phyloP scores from a whole-genome alignment of 2,888 invertebrate species.

The Orthosia gothica region DNA sequence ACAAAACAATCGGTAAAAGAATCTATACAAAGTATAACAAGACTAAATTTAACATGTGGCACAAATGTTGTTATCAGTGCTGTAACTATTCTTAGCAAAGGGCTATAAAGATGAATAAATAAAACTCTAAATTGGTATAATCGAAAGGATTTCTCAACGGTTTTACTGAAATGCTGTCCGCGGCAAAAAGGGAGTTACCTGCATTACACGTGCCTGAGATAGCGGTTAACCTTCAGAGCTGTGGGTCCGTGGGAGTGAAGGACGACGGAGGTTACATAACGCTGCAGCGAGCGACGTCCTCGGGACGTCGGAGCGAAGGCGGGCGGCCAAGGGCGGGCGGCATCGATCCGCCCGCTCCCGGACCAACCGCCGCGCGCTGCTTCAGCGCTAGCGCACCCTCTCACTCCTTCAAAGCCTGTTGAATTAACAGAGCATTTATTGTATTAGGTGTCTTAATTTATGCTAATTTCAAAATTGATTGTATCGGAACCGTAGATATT shows the following conservation, averaged over 20 bases:
- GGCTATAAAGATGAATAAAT: no score
- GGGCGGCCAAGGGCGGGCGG: conserved; percentile 88
- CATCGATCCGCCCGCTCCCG: conserved; percentile 78
- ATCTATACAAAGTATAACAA: no score
- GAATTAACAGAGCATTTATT: conserved; percentile 17
- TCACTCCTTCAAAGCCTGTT: conserved; percentile 37
- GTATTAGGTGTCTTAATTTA: conserved; percentile 6
- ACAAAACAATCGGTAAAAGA: no score
- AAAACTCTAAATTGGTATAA: conserved; percentile 7
- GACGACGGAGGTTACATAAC: conserved; percentile 80
- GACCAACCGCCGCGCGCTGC: conserved; percentile 64
- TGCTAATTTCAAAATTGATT: background rate
- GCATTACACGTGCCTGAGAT: conserved; percentile 44
- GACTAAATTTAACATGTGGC: no score
- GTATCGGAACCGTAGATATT: background rate
- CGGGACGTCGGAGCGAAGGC: conserved; percentile 70
- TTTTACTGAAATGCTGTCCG: background rate
- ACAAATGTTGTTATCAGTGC: no score
- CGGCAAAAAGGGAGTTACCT: conserved; percentile 11
- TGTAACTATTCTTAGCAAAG: no score
- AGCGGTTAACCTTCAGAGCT: conserved; percentile 48
- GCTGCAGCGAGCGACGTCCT: conserved; percentile 83
- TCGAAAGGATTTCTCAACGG: background rate
- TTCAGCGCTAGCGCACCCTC: conserved; percentile 74
- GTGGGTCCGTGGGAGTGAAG: conserved; percentile 60